Evolutionary conservation across 2,113 vertebrate species (phyloP), one percentile per base, ranked within the genome.

Genomic region (Merops nubicus): DNA sequence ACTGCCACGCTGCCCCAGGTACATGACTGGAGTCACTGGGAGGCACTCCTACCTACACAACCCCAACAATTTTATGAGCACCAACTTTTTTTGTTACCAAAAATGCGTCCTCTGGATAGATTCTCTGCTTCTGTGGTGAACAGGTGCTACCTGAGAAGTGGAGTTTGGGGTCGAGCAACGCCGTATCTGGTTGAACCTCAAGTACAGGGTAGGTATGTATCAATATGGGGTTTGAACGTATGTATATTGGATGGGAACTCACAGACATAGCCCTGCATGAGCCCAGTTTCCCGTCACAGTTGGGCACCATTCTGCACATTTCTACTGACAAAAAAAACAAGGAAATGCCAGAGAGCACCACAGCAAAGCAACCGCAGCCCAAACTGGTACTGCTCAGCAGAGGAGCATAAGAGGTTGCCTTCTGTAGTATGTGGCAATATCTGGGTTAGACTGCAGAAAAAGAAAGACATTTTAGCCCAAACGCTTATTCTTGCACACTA

Each of bases 391-490:
- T 80, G 54, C 60, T 40, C 50, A 85, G 56, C 77, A 89, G 50
- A 69, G 78, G 31, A 51, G 62, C 78, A 53, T 4, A 50, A 50
- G 33, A 69, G 53, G 20, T 47, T n/a, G 40, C 33, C 20, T 79
- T 56, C 63, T 40, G 21, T 56, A 76, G 18, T 22, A 12, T 3
- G 8, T 56, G 69, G 59, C 63, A 70, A n/a, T 45, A 77, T 42
- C 60, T 47, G 43, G 50, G 69, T 53, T 57, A 64, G 64, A 74
- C 47, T 22, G 51, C 33, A 83, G 23, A 63, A 62, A 79, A n/a
- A 94, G 34, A 86, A 20, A 84, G 34, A 69, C 8, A 47, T 97
- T 94, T 59, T 70, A 94, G 59, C 59, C 84, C 70, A 85, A 95
- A 88, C 36, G 80, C 65, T 91, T 83, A 54, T 51, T 93, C 92